Evolutionary conservation across 1,140 invertebrate species (phyloP), one percentile per base, ranked within the genome.

Genomic region (Drosophila repleta): DNA sequence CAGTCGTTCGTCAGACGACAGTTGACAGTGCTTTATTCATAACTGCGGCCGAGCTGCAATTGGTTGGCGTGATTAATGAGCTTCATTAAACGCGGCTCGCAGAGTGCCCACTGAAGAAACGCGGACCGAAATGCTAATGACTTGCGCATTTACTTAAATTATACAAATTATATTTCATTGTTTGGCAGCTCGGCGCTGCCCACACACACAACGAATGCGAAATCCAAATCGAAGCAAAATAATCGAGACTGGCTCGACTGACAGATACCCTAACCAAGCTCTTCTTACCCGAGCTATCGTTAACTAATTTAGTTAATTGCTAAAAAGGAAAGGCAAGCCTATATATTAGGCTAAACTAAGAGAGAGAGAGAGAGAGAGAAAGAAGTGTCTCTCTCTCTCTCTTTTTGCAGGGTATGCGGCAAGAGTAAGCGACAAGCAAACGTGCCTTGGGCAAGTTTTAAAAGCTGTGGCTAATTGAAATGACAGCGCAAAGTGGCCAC

Each of bases 11-110:
- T 56, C 37, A 41, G 53, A n/a, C 37, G 17, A n/a, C n/a, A 37
- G 39, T 35, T 46, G 20, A 32, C 48, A 63, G 21, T 65, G 4
- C 15, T 41, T 68, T 39, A 61, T 61, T 63, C 66, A 46, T 63
- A 51, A 46, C 26, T 66, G 35, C 32, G 26, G 8, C 21, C 32
- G 39, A 58, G 55, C 55, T 64, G 56, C 74, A 73, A 76, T 73
- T 76, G 57, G 43, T 43, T 61, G 67, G 39, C 71, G 56, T 85
- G 80, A 83, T 83, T 83, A 85, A 83, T 83, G 81, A 85, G 73
- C 64, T 76, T 85, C 77, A 83, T 85, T 80, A 81, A 68, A 77
- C 73, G 73, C 52, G 43, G 56, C 72, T 21, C n/a, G 24, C 76
- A 62, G 48, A 76, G 46, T 74, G 77, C 45, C 51, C 46, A 49